These are phyloP conservation scores for Callyntrura guangdongensis DNA, from an alignment of 2,888 invertebrate species.

Conservation along the genomic window DNA sequence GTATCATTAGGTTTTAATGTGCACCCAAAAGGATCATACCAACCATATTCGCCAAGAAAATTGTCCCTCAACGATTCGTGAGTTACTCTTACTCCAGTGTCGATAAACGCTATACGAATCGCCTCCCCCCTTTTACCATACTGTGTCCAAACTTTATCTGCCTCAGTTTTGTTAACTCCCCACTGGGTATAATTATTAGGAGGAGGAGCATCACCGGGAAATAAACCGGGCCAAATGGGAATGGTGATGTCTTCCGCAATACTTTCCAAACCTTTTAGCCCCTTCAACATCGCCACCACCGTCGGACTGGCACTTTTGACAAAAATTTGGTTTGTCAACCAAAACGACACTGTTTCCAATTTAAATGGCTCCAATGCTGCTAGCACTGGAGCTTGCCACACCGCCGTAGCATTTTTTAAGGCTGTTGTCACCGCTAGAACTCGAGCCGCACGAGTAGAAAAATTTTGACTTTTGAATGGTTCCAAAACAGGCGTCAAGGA, in stretches of 20 bases:
- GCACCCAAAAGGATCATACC: conserved; percentile 66
- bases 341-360: conserved; percentile 36
- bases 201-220: neutral
- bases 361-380: conserved; percentile 5
- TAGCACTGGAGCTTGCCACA: conserved; percentile 57
- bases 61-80: conserved; percentile 45
- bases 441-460: conserved; percentile 1
- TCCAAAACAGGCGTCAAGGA: conserved; percentile 34
- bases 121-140: conserved; percentile 60
- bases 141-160: conserved; percentile 57
- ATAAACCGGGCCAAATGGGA: conserved; percentile 53
- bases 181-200: conserved; percentile 58
- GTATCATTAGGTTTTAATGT: conserved; percentile 47
- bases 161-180: conserved; percentile 54
- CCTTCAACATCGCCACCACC: neutral
- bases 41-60: conserved; percentile 64
- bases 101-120: conserved; percentile 43
- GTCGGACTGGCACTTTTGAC: conserved; percentile 49
- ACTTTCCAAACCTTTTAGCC: conserved; percentile 3
- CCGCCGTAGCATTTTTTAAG: conserved; percentile 23
- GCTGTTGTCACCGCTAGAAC: neutral
- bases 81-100: conserved; percentile 44
- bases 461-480: neutral
- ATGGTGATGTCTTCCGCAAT: conserved; percentile 48
- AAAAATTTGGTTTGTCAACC: conserved; percentile 65